Conservation (phyloP, 1,140 invertebrate genomes). For the Acromyrmex heyeri region DNA sequence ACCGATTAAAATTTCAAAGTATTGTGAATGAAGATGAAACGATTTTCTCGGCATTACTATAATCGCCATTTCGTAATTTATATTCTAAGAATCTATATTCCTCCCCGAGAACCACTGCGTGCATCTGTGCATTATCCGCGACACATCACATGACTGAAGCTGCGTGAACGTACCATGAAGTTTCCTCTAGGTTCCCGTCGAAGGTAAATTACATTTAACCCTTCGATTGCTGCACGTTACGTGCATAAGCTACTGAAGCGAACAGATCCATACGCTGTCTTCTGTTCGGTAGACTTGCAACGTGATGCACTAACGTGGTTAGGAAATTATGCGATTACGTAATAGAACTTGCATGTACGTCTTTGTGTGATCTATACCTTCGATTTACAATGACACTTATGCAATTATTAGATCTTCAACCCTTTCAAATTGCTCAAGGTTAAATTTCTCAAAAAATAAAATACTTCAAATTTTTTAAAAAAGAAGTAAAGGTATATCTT, state of each 20-base stretch:
- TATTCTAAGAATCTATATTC: not conserved
- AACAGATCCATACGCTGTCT: slow-evolving; percentile 45
- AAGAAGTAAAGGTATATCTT: not conserved
- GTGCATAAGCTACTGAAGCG: slow-evolving; percentile 51
- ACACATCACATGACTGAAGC: slow-evolving; percentile 10
- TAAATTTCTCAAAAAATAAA: not conserved
- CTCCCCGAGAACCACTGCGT: not conserved
- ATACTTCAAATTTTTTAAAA: not conserved
- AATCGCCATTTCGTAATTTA: not conserved
- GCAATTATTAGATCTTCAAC: not conserved
- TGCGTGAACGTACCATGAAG: slow-evolving; percentile 40
- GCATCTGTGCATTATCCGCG: slow-evolving; percentile 22
- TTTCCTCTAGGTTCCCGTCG: slow-evolving; percentile 36
- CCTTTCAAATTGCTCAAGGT: not conserved
- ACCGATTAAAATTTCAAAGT: not conserved
- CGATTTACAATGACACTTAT: slow-evolving; percentile 21
- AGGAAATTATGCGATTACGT: slow-evolving; percentile 43
- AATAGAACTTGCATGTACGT: slow-evolving; percentile 36
- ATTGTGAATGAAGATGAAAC: not conserved
- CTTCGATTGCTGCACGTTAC: slow-evolving; percentile 52
- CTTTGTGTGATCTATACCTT: slow-evolving; percentile 13
- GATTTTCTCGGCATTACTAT: not conserved
- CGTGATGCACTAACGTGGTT: slow-evolving; percentile 39
- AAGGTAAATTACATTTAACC: slow-evolving; percentile 52
- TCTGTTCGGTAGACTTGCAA: slow-evolving; percentile 34